Base-by-base conservation (phyloP, 2,113 vertebrate species). In the Centropus unirufus region DNA sequence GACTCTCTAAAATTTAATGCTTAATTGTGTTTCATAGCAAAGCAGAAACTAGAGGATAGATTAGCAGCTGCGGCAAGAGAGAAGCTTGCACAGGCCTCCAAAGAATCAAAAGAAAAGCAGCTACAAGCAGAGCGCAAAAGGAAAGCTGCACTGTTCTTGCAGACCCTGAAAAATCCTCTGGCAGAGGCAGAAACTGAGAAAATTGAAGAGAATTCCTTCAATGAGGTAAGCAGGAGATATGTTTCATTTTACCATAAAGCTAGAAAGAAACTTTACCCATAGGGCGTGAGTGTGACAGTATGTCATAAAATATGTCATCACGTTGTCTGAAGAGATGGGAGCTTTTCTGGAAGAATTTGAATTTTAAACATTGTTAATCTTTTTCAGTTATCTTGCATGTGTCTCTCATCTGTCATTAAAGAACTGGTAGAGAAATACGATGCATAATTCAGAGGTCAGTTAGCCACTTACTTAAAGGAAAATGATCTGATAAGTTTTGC, bases 31-130 rank as follows among this genome's bases (percentile, higher is more conserved):
- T 67, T 61, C 23, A 80, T 90, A 99, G 99, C 99, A 91, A 99
- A 99, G 89, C 99, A 99, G 97, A 99, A 99, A 92, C 98, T 99
- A 79, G 99, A 99, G 97, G 99, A 99, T 81, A 98, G 99, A n/a
- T 98, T 99, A 24, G 98, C 99, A 6, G 99, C 99, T n/a, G 99
- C 99, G 18, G 99, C 99, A 44, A 97, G 99, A 70, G 99, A 99
- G 87, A 99, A 99, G 96, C 98, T 99, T 80, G 99, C 99, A 52
- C 99, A 99, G 96, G 99, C 99, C 4, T 99, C 99, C 49, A 99
- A 99, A 96, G 99, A 99, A 93, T 99, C 99, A 5, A 99, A 99
- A 94, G 99, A 99, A 95, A 99, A 99, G 95, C 99, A 99, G 96
- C 98, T 99, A 9, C 99, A 99, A 95, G 99, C 99, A 0, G 99